These are phyloP conservation scores for Papilio demoleus DNA, from an alignment of 2,888 invertebrate species.

Conservation along the genomic window DNA sequence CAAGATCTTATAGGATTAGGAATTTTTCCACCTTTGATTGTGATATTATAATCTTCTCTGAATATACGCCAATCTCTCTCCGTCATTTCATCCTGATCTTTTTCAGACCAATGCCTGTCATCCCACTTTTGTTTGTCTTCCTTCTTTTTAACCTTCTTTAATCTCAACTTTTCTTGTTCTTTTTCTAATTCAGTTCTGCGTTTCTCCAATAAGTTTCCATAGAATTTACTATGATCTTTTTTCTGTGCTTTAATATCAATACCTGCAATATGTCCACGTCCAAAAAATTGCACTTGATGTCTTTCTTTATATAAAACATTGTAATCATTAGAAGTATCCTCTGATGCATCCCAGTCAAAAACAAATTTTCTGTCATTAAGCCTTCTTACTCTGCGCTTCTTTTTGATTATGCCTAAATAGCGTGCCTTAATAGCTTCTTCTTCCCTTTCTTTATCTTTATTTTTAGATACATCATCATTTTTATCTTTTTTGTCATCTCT, in stretches of 20 bases:
- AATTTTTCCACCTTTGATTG: constrained; percentile 98
- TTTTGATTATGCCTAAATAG: constrained; percentile 96
- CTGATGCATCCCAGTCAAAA: constrained; percentile 99
- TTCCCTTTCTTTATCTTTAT: constrained; percentile 95
- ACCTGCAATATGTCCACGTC: constrained; percentile 98
- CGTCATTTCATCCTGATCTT: constrained; percentile 96
- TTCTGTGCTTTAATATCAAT: constrained; percentile 98
- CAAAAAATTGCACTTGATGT: constrained; percentile 99
- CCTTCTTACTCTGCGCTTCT: constrained; percentile 95
- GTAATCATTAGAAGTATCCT: constrained; percentile 99
- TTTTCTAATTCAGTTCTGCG: constrained; percentile 98
- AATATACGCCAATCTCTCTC: constrained; percentile 99
- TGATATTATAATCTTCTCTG: constrained; percentile 99
- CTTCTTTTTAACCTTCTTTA: constrained; percentile 96
- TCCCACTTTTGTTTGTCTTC: constrained; percentile 99
- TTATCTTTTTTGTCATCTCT: constrained; percentile 75
- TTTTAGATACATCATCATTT: constrained; percentile 81
- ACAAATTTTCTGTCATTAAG: constrained; percentile 99
- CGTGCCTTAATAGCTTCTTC: constrained; percentile 97
- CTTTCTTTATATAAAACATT: constrained; percentile 98
- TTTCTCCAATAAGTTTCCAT: constrained; percentile 97
- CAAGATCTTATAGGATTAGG: constrained; percentile 98
- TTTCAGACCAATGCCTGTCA: constrained; percentile 99
- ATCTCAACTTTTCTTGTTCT: constrained; percentile 95
- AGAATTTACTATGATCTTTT: constrained; percentile 98